These are phyloP conservation scores for Diplodus puntazzo DNA, from an alignment of 2,797 vertebrate species.

Conservation along the genomic window DNA sequence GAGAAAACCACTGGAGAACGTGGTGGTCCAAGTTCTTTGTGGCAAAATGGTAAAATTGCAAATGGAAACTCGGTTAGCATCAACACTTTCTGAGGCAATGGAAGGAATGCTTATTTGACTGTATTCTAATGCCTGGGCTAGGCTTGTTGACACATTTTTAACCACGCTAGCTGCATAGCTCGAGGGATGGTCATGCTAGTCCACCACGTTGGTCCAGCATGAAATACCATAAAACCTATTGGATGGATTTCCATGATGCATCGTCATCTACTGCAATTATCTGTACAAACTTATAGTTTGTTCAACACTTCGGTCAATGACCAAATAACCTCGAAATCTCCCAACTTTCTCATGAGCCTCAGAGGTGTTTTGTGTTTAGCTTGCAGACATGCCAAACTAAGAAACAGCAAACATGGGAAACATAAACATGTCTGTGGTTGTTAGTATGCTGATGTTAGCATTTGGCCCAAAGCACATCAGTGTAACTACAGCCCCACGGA, in stretches of 20 bases:
- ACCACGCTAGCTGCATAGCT: not conserved
- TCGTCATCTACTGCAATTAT: not conserved
- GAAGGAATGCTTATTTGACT: not conserved
- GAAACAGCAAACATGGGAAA: not conserved
- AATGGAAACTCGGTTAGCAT: not conserved
- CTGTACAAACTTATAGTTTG: not conserved
- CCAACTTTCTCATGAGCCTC: not conserved
- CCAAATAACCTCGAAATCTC: not conserved
- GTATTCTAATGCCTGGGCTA: not conserved
- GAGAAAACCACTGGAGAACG: not conserved
- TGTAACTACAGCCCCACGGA: not conserved
- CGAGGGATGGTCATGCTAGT: not conserved
- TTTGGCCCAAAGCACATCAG: not conserved
- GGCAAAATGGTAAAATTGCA: not conserved
- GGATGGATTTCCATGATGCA: not conserved
- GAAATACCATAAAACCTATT: not conserved
- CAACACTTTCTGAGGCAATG: not conserved
- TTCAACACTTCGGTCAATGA: not conserved
- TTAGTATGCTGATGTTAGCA: constrained; percentile 8
- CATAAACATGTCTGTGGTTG: not conserved
- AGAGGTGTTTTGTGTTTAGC: not conserved
- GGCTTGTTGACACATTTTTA: not conserved
- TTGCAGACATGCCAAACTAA: not conserved
- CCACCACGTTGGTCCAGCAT: not conserved
- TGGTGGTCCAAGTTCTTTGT: not conserved